Evolutionary conservation across 2,888 invertebrate species (phyloP).

Genomic region (Acleris holmiana): DNA sequence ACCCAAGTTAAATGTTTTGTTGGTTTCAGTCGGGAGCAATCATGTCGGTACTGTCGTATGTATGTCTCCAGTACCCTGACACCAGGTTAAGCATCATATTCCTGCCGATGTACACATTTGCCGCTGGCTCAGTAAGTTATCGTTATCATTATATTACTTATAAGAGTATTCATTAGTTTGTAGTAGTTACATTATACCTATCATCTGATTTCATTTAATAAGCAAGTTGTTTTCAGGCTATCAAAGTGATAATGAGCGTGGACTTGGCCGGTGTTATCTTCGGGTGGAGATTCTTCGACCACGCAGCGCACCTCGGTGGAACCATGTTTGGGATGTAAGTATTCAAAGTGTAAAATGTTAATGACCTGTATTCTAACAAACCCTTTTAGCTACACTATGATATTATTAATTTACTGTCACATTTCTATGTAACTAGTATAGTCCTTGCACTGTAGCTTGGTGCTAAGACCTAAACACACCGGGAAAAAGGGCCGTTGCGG

Average conservation of each 20-base stretch:
- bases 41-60: constrained; percentile 94
- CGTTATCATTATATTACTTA: too few relatives aligned
- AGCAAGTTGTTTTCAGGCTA: constrained; percentile 85
- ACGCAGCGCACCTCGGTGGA: constrained; percentile 99
- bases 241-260: constrained; percentile 93
- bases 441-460: too few relatives aligned
- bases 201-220: neutral
- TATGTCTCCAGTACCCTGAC: constrained; percentile 95
- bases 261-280: constrained; percentile 93
- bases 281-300: constrained; percentile 97
- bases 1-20: neutral
- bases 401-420: too few relatives aligned
- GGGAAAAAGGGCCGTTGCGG: too few relatives aligned
- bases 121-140: constrained; percentile 90
- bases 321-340: constrained; percentile 95
- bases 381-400: too few relatives aligned
- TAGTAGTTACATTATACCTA: too few relatives aligned
- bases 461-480: too few relatives aligned
- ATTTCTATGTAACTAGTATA: too few relatives aligned
- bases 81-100: constrained; percentile 95
- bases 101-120: constrained; percentile 94
- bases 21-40: constrained; percentile 95
- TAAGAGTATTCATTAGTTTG: too few relatives aligned
- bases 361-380: too few relatives aligned
- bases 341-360: too few relatives aligned